Base-by-base conservation (phyloP, 2,888 invertebrate genomes). In the Heliconius charithonia region DNA sequence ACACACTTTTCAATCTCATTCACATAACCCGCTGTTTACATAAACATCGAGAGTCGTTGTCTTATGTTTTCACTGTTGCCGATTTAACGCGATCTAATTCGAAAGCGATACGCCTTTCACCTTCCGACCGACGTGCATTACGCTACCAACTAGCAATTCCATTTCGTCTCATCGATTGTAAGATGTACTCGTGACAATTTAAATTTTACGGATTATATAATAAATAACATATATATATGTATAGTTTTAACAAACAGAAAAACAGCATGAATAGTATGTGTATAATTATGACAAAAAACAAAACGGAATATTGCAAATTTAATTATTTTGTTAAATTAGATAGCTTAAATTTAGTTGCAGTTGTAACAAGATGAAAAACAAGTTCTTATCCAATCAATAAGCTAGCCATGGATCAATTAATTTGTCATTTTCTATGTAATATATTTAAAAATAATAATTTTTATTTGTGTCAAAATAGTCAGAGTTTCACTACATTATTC, bases 21-120 rank as follows among this genome's bases (percentile, higher is more conserved):
- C 67, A 62, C 74, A 74, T 74, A 67, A 80, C 71, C 71, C 72
- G 71, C 45, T 81, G 81, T 81, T 80, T 81, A 80, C 80, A 81
- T 83, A 84, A 84, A 83, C 82, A 79, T 81, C 80, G 85, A 83
- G 84, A 83, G 85, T 82, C 81, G 80, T 79, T 81, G 79, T 80
- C 81, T 81, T 85, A 86, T 89, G 91, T 92, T 93, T 90, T 93
- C 92, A 89, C 93, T 89, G 89, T 86, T 85, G 91, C 87, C 90
- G 90, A 89, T 91, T 90, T 86, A 91, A 88, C 88, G 91, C 92
- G 93, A 92, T 93, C 93, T 92, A 93, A 92, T 92, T 94, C 92
- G 94, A 94, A 94, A 94, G 94, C 91, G 92, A 93, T 93, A 91
- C 89, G 92, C 94, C 94, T 94, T 94, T 94, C 94, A 93, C 94